Evolutionary conservation across 2,113 vertebrate species (phyloP).

Genomic region (Galbula dea): DNA sequence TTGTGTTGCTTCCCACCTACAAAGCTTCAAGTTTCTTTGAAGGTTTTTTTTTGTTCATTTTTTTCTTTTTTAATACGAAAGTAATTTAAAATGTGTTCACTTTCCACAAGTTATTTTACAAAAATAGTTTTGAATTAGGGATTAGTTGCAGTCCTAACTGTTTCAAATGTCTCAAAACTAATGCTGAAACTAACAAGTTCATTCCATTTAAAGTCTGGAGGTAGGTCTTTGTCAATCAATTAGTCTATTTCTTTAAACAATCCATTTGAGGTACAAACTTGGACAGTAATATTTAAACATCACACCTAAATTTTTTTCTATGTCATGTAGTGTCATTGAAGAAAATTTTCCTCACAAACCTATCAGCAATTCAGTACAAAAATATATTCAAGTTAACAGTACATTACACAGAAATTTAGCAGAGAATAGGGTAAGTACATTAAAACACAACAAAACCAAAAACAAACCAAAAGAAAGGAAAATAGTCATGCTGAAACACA

Average conservation of each 20-base stretch:
- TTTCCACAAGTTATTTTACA: constrained; percentile 75
- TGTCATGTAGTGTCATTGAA: constrained; percentile 80
- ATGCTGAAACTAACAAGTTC: constrained; percentile 77
- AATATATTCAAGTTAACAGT: constrained; percentile 93
- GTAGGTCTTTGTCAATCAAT: constrained; percentile 90
- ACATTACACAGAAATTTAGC: constrained; percentile 83
- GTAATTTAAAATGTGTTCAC: constrained; percentile 75
- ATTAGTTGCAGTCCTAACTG: constrained; percentile 83
- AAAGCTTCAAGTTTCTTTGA: constrained; percentile 90
- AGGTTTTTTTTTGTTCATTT: constrained; percentile 56
- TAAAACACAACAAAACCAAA: constrained; percentile 39
- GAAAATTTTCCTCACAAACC: constrained; percentile 83
- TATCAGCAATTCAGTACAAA: constrained; percentile 87
- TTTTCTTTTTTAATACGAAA: constrained; percentile 65
- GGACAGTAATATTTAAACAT: constrained; percentile 82
- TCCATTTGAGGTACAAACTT: constrained; percentile 88
- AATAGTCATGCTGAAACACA: constrained; percentile 75
- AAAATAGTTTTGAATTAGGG: constrained; percentile 80
- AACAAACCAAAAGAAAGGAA: constrained; percentile 68
- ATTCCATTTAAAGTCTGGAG: constrained; percentile 88
- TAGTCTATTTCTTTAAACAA: constrained; percentile 82
- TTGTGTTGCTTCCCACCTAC: constrained; percentile 83
- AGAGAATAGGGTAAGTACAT: constrained; percentile 78
- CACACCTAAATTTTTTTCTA: constrained; percentile 75
- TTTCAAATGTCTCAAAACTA: constrained; percentile 73